These are phyloP conservation scores for Butastur rufipennis DNA, from an alignment of 2,113 vertebrate genomes.

Conservation along the genomic window DNA sequence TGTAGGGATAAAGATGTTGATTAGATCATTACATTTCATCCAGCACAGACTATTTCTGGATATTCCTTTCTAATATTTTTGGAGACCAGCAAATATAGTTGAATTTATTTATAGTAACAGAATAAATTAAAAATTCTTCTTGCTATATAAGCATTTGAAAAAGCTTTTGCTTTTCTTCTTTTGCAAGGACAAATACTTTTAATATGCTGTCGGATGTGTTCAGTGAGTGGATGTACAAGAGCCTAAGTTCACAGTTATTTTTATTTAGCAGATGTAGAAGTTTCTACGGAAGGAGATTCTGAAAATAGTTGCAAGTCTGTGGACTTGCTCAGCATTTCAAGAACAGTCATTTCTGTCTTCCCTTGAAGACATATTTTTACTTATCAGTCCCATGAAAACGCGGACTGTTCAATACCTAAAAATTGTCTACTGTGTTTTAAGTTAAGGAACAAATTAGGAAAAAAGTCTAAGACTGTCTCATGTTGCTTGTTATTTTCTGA, in stretches of 20 bases:
- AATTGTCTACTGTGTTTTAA: not conserved
- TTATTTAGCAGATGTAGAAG: constrained; percentile 2
- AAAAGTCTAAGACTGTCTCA: not conserved
- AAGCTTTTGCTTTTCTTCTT: not conserved
- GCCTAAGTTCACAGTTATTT: not conserved
- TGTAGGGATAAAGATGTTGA: not conserved
- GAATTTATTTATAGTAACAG: not conserved
- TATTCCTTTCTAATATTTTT: not conserved
- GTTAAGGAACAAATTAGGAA: not conserved
- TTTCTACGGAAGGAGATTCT: not conserved
- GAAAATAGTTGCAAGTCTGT: constrained; percentile 2
- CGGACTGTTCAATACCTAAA: not conserved
- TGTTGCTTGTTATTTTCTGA: not conserved
- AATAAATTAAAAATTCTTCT: not conserved
- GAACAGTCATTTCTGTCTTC: not conserved
- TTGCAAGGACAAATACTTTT: not conserved
- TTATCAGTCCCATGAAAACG: not conserved
- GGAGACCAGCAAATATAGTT: not conserved
- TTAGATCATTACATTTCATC: not conserved
- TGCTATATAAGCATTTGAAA: not conserved
- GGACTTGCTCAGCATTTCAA: not conserved
- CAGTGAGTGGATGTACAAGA: not conserved
- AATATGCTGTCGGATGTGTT: not conserved
- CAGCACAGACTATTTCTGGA: not conserved
- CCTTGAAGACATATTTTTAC: not conserved